Evolutionary conservation across 2,888 invertebrate species (phyloP), one percentile per base, ranked within the genome.

Genomic region (Leucoma salicis): DNA sequence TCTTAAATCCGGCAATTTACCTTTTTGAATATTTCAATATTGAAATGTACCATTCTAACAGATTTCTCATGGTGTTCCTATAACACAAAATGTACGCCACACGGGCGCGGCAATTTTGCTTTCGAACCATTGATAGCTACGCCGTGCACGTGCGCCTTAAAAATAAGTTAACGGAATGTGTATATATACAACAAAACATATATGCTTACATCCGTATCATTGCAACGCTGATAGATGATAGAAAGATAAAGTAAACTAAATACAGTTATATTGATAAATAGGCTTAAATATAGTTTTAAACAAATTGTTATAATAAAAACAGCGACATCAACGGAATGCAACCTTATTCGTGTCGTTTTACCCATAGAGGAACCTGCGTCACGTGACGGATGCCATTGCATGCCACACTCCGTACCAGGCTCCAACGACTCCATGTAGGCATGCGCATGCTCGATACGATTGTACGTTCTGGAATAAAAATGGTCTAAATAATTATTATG

Each of bases 351-450:
- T 77, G 70, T 71, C 66, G 64, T 57, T 59, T 72, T 75, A 41
- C 54, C 53, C 47, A 66, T 63, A 65, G 59, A 65, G 67, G 66
- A 70, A 67, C 60, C 71, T 79, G 80, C 81, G 82, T 81, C 83
- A 77, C 68, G 68, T 57, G 61, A 56, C 62, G 70, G 62, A 72
- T 77, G 65, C 65, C 63, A 63, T 74, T 63, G 69, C 72, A 66
- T 57, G 74, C 74, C 63, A 64, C 77, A 68, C 55, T 71, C 78
- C 70, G 82, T 80, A 70, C 88, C 88, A 82, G 88, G 79, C 83
- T 78, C 86, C 80, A 74, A 41, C 65, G 61, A 66, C 75, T 78
- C 77, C 75, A 62, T 63, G 59, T 66, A 67, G 65, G 57, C 57
- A n/a, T 10, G 57, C 21, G 21, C 21, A 57, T 71, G 76, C 72